Conservation (phyloP, 1,140 invertebrate species). For the Drosophila pseudoananassae region DNA sequence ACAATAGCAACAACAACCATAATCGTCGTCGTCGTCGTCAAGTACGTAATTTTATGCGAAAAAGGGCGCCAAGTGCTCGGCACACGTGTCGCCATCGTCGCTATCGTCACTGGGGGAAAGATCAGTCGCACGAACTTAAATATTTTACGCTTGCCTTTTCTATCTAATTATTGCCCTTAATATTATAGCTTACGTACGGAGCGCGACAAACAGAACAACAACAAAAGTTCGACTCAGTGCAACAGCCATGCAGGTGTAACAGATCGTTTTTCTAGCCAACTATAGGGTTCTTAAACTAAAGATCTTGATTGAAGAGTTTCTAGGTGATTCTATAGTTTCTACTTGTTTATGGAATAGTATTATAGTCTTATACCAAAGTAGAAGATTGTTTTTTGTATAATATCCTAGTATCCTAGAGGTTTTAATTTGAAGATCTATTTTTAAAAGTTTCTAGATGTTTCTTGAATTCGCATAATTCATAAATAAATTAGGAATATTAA, state of each 20-base stretch:
- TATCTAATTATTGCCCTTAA: conserved; percentile 18
- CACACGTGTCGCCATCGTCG: conserved; percentile 60
- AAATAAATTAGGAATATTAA: no score
- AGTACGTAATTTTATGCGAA: conserved; percentile 70
- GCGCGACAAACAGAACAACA: not conserved
- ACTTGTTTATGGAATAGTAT: no score
- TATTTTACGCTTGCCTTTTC: conserved; percentile 17
- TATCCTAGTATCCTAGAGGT: no score
- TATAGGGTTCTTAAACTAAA: not conserved
- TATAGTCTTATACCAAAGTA: no score
- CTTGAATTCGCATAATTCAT: no score
- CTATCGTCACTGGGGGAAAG: conserved; percentile 31
- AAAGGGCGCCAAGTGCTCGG: conserved; percentile 73
- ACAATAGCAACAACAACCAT: conserved; percentile 3
- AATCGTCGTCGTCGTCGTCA: not conserved
- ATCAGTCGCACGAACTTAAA: conserved; percentile 26
- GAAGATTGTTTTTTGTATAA: no score
- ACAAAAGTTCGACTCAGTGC: not conserved
- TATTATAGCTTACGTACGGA: conserved; percentile 20
- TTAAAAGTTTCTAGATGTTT: no score
- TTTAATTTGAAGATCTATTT: no score
- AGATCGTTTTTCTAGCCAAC: not conserved
- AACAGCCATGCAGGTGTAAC: conserved; percentile 2
- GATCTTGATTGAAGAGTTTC: not conserved
- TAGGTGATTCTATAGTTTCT: no score